A percentile compares a stretch with the other conserved stretches of the same genome.
Conservation (phyloP, 2,797 vertebrate species). For the Phoxinus dragarum region DNA sequence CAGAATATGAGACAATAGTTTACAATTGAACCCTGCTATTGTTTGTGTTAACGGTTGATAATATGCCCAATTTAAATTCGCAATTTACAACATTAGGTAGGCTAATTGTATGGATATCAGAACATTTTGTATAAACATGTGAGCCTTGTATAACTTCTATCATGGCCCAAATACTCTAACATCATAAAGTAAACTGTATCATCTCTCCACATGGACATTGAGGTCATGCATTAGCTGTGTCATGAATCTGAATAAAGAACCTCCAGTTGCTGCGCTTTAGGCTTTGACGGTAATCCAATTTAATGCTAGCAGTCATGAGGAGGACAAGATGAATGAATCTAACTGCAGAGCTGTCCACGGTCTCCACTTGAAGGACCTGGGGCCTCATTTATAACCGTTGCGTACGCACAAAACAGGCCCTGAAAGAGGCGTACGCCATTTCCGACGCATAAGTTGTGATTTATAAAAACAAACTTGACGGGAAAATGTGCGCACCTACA, state of each 20-base stretch:
- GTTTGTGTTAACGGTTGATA: not conserved
- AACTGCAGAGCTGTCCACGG: not conserved
- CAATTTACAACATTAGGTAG: not conserved
- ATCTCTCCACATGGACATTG: not conserved
- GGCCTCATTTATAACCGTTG: too few species aligned
- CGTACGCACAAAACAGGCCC: too few species aligned
- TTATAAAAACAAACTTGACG: too few species aligned
- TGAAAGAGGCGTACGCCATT: too few species aligned
- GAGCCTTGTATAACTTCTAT: not conserved
- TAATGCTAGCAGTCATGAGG: slow-evolving; percentile 49
- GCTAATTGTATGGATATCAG: not conserved
- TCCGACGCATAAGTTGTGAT: too few species aligned
- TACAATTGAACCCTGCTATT: not conserved
- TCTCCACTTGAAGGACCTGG: not conserved
- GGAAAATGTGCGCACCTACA: too few species aligned
- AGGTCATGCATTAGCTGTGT: slow-evolving; percentile 16
- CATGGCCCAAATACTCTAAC: not conserved
- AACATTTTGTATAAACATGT: not conserved
- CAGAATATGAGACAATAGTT: not conserved
- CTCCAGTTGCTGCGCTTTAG: slow-evolving; percentile 4
- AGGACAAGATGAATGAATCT: slow-evolving; percentile 35
- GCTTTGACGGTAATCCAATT: slow-evolving; percentile 52
- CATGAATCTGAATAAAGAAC: slow-evolving; percentile 24
- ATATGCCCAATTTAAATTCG: not conserved
- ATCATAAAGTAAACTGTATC: not conserved